Percentiles rank a stretch among this genome's conserved stretches.
phyloP scores from a whole-genome alignment of 1,140 invertebrate genomes.

The Delia radicum region DNA sequence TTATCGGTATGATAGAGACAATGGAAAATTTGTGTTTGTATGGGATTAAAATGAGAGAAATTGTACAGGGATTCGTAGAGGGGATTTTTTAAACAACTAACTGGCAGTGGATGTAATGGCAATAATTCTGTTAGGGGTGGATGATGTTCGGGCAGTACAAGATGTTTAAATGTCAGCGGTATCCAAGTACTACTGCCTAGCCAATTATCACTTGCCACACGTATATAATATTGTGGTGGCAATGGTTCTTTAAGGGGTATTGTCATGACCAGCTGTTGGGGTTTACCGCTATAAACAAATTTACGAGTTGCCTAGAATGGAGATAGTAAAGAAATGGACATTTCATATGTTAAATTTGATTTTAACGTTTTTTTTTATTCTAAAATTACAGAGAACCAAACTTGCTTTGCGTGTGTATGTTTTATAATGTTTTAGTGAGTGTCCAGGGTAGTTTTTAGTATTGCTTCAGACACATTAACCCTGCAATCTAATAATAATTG shows the following conservation, averaged over 20 bases:
- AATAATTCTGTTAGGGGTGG: slow-evolving; percentile 93
- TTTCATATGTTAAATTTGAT: no score
- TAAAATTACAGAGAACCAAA: no score
- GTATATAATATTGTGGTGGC: slow-evolving; percentile 89
- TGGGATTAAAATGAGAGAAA: slow-evolving; percentile 97
- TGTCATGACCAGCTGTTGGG: slow-evolving; percentile 89
- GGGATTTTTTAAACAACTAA: slow-evolving; percentile 77
- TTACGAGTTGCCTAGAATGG: slow-evolving; percentile 71
- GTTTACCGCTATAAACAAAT: slow-evolving; percentile 70
- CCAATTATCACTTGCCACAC: slow-evolving; percentile 88
- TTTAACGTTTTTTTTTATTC: no score
- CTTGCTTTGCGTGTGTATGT: no score
- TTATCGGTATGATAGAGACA: slow-evolving; percentile 93
- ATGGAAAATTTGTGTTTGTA: slow-evolving; percentile 99
- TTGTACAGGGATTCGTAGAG: slow-evolving; percentile 81
- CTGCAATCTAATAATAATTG: no score
- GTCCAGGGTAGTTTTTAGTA: no score
- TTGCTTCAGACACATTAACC: no score
- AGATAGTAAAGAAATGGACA: no score
- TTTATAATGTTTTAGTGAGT: no score
- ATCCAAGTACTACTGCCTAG: slow-evolving; percentile 75
- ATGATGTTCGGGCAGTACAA: slow-evolving; percentile 90
- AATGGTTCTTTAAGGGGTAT: slow-evolving; percentile 92
- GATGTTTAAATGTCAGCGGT: slow-evolving; percentile 82
- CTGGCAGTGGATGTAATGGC: slow-evolving; percentile 86